These are phyloP conservation scores for Stenolophus ochropezus DNA, from an alignment of 2,888 invertebrate species.

Conservation along the genomic window DNA sequence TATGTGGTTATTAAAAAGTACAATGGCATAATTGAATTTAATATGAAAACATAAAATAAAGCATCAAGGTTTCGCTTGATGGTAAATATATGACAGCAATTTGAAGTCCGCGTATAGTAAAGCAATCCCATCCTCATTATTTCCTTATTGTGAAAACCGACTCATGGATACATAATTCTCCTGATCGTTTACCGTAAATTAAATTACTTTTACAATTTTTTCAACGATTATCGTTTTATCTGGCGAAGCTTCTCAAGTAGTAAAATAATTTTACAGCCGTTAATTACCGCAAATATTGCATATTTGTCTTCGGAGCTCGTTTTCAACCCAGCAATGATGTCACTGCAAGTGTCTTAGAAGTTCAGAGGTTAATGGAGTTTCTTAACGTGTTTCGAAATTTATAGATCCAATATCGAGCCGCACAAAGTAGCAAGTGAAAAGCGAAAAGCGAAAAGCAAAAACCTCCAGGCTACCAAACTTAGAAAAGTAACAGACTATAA, in stretches of 20 bases:
- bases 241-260: slow-evolving; percentile 21
- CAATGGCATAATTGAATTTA: not conserved
- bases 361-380: slow-evolving; percentile 59
- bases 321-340: slow-evolving; percentile 51
- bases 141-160: slow-evolving; percentile 24
- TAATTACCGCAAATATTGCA: slow-evolving; percentile 45
- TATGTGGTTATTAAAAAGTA: no score
- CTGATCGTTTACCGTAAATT: slow-evolving; percentile 17
- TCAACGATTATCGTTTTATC: slow-evolving; percentile 22
- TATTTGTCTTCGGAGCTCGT: slow-evolving; percentile 20
- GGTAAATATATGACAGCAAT: not conserved
- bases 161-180: not conserved
- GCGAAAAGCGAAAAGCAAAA: slow-evolving; percentile 8
- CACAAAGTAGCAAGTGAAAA: slow-evolving; percentile 25
- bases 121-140: not conserved
- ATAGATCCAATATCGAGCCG: slow-evolving; percentile 54
- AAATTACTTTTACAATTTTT: slow-evolving; percentile 21
- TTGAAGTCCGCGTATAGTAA: not conserved
- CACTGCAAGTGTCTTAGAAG: slow-evolving; percentile 57
- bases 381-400: slow-evolving; percentile 58
- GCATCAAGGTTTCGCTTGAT: not conserved
- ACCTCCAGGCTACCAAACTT: not conserved
- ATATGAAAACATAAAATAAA: not conserved
- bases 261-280: slow-evolving; percentile 46
- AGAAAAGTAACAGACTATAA: slow-evolving; percentile 9